Evolutionary conservation across 2,113 vertebrate genomes (phyloP).

Genomic region (Tenrec ecaudatus): DNA sequence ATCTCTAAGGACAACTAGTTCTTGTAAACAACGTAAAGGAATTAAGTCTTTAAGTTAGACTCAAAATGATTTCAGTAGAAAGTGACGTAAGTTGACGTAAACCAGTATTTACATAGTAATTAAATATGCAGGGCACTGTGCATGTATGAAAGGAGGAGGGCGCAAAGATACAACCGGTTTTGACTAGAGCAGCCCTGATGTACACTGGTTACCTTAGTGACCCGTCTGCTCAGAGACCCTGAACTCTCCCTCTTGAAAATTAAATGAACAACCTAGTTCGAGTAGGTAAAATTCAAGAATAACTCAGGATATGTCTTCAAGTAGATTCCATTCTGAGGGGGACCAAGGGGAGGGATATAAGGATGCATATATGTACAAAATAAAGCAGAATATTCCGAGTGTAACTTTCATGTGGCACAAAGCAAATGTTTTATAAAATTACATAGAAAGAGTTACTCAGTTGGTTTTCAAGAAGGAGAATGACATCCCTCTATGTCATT

Average conservation of each 20-base stretch:
- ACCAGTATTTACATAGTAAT: background rate
- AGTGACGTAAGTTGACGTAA: background rate
- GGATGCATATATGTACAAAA: background rate
- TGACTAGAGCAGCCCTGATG: background rate
- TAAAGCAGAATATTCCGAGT: no score
- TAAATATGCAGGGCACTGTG: background rate
- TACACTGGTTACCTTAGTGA: background rate
- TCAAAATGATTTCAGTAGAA: slow-evolving; percentile 31
- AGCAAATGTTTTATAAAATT: background rate
- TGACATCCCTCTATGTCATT: no score
- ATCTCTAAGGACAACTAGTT: background rate
- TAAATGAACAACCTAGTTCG: background rate
- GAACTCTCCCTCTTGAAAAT: slow-evolving; percentile 13
- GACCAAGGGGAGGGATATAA: background rate
- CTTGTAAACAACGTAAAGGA: background rate
- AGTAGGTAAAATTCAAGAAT: slow-evolving; percentile 9
- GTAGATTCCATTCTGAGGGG: background rate
- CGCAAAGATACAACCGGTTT: background rate
- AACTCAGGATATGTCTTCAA: background rate
- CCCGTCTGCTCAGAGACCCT: background rate
- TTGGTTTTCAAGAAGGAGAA: no score
- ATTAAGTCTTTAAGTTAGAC: background rate
- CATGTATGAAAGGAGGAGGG: background rate
- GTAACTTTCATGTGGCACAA: background rate
- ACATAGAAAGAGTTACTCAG: background rate